Evolutionary conservation across 2,888 invertebrate species (phyloP).

Genomic region (Mactromeris polynyma): DNA sequence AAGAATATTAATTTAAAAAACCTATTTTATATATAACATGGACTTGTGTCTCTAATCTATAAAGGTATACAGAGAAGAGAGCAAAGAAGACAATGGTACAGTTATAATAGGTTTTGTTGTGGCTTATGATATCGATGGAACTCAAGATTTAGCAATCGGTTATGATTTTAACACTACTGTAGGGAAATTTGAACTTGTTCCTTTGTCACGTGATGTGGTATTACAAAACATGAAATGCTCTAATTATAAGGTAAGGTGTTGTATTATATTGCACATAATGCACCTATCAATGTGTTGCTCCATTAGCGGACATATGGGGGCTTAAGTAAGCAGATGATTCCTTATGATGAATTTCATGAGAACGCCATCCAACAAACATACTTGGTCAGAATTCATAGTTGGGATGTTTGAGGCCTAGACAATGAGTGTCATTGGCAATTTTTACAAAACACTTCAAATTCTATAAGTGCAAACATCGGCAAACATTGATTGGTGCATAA

Average conservation of each 20-base stretch:
- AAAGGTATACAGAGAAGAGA: slow-evolving; percentile 36
- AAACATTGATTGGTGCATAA: too few species aligned
- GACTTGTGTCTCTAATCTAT: background rate
- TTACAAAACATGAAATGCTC: background rate
- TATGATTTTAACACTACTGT: background rate
- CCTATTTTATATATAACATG: too few species aligned
- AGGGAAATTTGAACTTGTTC: background rate
- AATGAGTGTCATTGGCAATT: too few species aligned
- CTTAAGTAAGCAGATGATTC: too few species aligned
- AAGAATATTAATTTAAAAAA: too few species aligned
- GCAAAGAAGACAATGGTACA: background rate
- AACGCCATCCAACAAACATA: too few species aligned
- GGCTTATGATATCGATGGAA: slow-evolving; percentile 43
- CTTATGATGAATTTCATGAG: too few species aligned
- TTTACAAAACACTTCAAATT: too few species aligned
- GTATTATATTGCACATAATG: background rate
- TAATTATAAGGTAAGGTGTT: background rate
- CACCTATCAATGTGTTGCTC: too few species aligned
- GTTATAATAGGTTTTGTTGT: slow-evolving; percentile 26
- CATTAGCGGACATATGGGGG: background rate
- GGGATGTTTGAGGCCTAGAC: too few species aligned
- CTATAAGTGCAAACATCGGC: too few species aligned
- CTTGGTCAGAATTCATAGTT: too few species aligned
- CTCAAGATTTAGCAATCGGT: background rate
- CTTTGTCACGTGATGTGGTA: background rate